Evolutionary conservation across 2,888 invertebrate species (phyloP).

Genomic region (Halictus ligatus): DNA sequence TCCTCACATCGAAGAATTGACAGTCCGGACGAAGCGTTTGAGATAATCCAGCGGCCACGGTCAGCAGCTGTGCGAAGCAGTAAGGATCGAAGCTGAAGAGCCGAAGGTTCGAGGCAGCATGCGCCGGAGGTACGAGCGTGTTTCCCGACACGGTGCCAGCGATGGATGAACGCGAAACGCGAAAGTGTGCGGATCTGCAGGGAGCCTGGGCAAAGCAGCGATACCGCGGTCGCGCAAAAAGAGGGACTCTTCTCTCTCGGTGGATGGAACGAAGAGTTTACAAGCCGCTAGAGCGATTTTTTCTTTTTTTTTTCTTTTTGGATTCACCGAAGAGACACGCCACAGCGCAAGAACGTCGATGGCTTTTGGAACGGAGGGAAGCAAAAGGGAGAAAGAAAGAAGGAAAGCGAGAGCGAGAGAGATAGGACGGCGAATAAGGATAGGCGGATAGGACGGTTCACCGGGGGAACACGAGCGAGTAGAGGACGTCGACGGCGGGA

Average conservation of each 20-base stretch:
- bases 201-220: neutral
- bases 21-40: too few relatives aligned
- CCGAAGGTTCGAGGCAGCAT: neutral
- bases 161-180: neutral
- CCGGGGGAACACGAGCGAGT: constrained; percentile 36
- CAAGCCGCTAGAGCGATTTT: constrained; percentile 70
- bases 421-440: neutral
- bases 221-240: constrained; percentile 11
- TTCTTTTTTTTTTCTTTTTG: too few relatives aligned
- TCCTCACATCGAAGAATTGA: too few relatives aligned
- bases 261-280: constrained; percentile 43
- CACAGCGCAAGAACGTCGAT: constrained; percentile 59
- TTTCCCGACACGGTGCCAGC: neutral
- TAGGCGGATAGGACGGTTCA: constrained; percentile 7
- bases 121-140: neutral
- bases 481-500: constrained; percentile 5
- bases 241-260: constrained; percentile 2
- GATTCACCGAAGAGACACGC: constrained; percentile 70
- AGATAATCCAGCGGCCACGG: too few relatives aligned
- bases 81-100: too few relatives aligned
- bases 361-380: constrained; percentile 19
- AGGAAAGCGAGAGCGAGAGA: neutral
- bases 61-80: too few relatives aligned
- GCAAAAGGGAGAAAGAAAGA: neutral
- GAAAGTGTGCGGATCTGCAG: neutral